These are phyloP conservation scores for Synaphobranchus kaupii DNA, from an alignment of 2,797 vertebrate species.

Conservation along the genomic window DNA sequence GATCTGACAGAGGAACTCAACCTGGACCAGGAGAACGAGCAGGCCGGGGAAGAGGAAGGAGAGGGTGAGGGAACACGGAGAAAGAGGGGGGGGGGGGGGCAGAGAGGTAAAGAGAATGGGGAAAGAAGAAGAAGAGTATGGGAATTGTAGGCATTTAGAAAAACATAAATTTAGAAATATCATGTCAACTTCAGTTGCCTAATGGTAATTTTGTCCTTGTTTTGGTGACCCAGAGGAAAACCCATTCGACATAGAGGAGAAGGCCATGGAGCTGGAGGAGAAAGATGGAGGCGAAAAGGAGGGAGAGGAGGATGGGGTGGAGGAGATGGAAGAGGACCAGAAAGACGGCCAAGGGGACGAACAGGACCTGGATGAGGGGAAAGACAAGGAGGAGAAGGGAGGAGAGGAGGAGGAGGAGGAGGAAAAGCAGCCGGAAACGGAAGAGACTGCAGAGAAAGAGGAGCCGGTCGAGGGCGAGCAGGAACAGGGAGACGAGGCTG, in stretches of 20 bases:
- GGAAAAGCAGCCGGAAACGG: slow-evolving; percentile 40
- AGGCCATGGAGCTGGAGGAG: slow-evolving; percentile 68
- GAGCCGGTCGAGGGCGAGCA: slow-evolving; percentile 59
- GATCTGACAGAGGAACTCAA: slow-evolving; percentile 91
- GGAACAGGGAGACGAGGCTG: slow-evolving; percentile 56
- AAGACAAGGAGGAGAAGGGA: slow-evolving; percentile 58
- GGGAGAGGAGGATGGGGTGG: slow-evolving; percentile 54
- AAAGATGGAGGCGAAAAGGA: slow-evolving; percentile 58
- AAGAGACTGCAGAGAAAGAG: slow-evolving; percentile 37
- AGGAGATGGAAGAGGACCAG: slow-evolving; percentile 60
- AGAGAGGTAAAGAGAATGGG: background rate
- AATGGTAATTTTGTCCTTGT: background rate
- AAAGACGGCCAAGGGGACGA: slow-evolving; percentile 58
- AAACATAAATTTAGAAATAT: background rate
- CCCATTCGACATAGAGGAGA: slow-evolving; percentile 84
- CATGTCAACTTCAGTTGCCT: background rate
- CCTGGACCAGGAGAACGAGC: slow-evolving; percentile 79
- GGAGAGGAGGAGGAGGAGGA: slow-evolving; percentile 55
- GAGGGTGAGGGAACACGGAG: slow-evolving; percentile 54
- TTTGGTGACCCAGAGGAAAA: slow-evolving; percentile 73
- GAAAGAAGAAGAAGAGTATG: background rate
- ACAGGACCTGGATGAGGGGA: slow-evolving; percentile 58
- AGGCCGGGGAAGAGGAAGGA: slow-evolving; percentile 68
- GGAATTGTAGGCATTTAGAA: background rate
- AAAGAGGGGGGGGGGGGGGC: background rate